Percentiles rank a stretch among this genome's conserved stretches.
Evolutionary conservation across 2,113 vertebrate genomes (phyloP).

Genomic region (Pluvialis apricaria): DNA sequence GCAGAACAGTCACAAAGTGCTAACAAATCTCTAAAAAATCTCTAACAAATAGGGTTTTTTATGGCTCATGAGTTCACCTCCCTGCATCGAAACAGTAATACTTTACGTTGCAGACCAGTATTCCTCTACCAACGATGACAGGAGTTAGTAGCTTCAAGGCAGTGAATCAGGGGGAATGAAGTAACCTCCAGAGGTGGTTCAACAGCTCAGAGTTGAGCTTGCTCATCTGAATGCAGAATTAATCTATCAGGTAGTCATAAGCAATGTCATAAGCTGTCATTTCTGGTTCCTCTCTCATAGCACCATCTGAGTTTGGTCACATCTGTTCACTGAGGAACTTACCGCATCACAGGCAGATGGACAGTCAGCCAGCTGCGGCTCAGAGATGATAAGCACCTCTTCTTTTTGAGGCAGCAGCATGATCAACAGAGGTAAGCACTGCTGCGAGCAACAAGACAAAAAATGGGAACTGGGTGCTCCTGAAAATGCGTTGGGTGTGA

Average conservation of each 20-base stretch:
- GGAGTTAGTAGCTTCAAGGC: neutral
- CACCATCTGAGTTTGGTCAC: neutral
- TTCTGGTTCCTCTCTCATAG: neutral
- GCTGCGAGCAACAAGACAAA: neutral
- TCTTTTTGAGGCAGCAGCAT: neutral
- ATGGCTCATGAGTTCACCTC: neutral
- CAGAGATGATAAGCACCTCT: neutral
- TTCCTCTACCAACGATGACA: neutral
- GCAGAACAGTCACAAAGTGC: neutral
- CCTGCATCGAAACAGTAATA: neutral
- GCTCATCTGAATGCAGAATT: neutral
- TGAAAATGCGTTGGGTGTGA: neutral
- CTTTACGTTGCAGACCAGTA: neutral
- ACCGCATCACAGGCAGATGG: neutral
- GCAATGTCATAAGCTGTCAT: neutral
- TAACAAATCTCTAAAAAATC: neutral
- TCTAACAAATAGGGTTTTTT: neutral
- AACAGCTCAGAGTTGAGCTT: neutral
- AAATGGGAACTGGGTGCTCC: neutral
- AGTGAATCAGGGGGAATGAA: neutral
- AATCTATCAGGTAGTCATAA: neutral
- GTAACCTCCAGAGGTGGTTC: neutral
- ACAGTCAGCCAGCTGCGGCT: neutral
- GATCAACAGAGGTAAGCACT: neutral
- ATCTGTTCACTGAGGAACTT: neutral